Evolutionary conservation across 2,888 invertebrate species (phyloP), one percentile per base, ranked within the genome.

Genomic region (Melieria picta): DNA sequence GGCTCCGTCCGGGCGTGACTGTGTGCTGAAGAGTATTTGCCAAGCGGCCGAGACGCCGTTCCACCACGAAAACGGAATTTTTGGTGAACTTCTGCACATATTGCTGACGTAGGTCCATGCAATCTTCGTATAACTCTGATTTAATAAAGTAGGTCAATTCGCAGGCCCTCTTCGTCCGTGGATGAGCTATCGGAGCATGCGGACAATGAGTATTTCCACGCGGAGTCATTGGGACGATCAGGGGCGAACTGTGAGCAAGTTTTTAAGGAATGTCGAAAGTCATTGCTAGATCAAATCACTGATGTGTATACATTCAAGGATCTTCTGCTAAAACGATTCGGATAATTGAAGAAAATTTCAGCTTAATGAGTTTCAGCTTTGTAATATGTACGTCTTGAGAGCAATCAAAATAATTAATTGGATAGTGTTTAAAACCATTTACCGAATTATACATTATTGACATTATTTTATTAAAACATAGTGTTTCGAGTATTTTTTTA

Each of bases 11-110:
- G 93, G 93, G 16, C 89, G 91, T 76, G 90, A 91, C 58, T 94
- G 94, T 87, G 85, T 94, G 77, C 87, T 94, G 76, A 90, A 93
- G 82, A 91, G 92, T 78, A 93, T 94, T 81, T 94, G 94, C 82
- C 93, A 94, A 85, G 90, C 91, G 13, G 91, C 93, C 0, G 90
- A 91, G 81, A 89, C 90, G 67, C 90, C 93, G 65, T 91, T 94
- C 80, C 90, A 90, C 78, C 89, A 90, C 80, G 90, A 90, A 79
- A 91, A 92, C 81, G 93, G 94, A 43, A 88, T 94, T 80, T 89
- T 93, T 77, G 93, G 92, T 57, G 92, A 94, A 88, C 88, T 94
- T 81, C 88, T 93, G 77, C 92, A 94, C 87, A 91, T 93, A 79
- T 84, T 93, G 83, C 89, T 94, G 83, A 92, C 93, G 93, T 93